These are phyloP conservation scores for Cyphomyrus discorhynchus DNA, from an alignment of 2,113 vertebrate species.

Conservation along the genomic window DNA sequence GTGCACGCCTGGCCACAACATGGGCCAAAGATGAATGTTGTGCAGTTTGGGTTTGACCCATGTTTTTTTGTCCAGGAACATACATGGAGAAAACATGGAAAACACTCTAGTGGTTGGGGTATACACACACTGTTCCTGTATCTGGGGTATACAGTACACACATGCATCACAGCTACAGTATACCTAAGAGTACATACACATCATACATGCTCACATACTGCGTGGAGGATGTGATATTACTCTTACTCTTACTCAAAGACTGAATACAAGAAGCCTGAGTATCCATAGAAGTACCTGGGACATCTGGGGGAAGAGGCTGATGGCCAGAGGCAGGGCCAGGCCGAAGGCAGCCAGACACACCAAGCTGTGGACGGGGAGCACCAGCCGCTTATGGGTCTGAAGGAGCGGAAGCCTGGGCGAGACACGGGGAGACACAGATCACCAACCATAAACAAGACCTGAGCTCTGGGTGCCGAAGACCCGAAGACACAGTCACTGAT, in stretches of 20 bases:
- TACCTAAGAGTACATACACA: background rate
- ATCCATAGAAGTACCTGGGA: slow-evolving; percentile 67
- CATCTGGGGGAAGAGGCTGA: slow-evolving; percentile 94
- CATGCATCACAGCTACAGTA: background rate
- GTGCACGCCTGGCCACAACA: background rate
- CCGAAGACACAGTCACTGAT: background rate
- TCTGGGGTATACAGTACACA: background rate
- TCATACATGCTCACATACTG: background rate
- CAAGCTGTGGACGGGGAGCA: slow-evolving; percentile 80
- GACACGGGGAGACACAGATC: slow-evolving; percentile 14
- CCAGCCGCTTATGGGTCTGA: slow-evolving; percentile 62
- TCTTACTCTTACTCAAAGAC: background rate
- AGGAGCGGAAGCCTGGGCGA: slow-evolving; percentile 69
- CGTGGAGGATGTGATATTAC: background rate
- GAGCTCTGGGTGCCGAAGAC: background rate
- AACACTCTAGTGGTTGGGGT: background rate
- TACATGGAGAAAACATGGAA: background rate
- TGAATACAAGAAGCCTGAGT: background rate
- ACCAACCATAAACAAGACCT: no score
- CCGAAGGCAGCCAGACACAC: slow-evolving; percentile 84
- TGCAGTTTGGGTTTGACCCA: background rate
- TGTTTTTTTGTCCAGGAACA: background rate
- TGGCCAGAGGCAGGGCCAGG: slow-evolving; percentile 85
- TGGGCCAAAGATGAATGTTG: background rate
- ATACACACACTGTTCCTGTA: background rate